Base-by-base conservation (phyloP, 2,797 vertebrate genomes). In the Clarias pachynema region DNA sequence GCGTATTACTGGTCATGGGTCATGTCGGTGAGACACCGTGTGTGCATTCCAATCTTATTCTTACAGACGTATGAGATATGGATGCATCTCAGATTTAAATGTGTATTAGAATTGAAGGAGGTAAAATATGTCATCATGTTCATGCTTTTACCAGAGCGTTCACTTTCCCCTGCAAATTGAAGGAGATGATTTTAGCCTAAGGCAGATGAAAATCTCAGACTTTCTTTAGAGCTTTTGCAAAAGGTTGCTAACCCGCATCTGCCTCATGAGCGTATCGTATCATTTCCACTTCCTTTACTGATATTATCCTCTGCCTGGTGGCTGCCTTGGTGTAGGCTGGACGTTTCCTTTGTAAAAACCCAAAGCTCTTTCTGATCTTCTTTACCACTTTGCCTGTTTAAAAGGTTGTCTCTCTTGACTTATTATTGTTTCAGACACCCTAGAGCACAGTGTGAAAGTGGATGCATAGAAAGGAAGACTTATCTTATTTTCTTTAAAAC, bases 401-500 rank as follows among this genome's bases (percentile, higher is more conserved):
- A 49, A 49, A 49, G 44, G 44, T 62, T 62, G 22, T 79, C 78
- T 88, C 37, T 59, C 72, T 87, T 65, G 86, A 31, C 68, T 79
- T 88, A 85, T 79, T 86, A 85, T 88, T 89, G 56, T 77, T 69
- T 86, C 68, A 82, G 73, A 88, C 84, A 88, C 66, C 73, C 73
- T 62, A 44, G n/a, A 89, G 88, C 70, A 84, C 18, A 75, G 79
- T 69, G 49, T 79, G 88, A 88, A 90, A 86, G 80, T 81, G 57
- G 14, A 7, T 15, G 57, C 70, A 86, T 86, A 89, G 84, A 88
- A 82, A 89, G 68, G 78, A 34, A 79, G 81, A 66, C 75, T 91
- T 87, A 90, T 90, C 83, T 87, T 86, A 79, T 89, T 89, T 92
- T 87, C 80, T 31, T 24, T 89, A 85, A 87, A 88, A 69, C 87